phyloP scores from a whole-genome alignment of 2,797 vertebrate genomes.

The Aplochiton taeniatus region DNA sequence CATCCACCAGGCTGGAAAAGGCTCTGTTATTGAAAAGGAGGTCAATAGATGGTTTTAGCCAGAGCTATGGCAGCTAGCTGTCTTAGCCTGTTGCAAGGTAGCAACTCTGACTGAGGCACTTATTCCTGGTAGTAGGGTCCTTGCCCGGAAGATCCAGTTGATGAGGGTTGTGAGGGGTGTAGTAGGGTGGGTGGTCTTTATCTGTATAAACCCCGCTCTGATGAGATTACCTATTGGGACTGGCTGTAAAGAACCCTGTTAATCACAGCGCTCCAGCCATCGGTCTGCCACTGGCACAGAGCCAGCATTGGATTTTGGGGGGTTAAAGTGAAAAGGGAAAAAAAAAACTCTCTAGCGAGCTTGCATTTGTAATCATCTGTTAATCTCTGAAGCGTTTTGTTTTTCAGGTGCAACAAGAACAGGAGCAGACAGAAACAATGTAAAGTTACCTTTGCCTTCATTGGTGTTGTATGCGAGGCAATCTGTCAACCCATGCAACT shows the following conservation, averaged over 20 bases:
- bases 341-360: constrained; percentile 47
- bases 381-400: constrained; percentile 50
- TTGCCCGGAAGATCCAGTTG: constrained; percentile 10
- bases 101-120: constrained; percentile 48
- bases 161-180: constrained; percentile 19
- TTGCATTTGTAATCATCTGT: constrained; percentile 69
- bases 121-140: background rate
- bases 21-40: constrained; percentile 83
- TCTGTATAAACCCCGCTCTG: constrained; percentile 83
- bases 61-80: constrained; percentile 62
- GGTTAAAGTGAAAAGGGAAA: constrained; percentile 53
- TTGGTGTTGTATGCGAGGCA: constrained; percentile 18
- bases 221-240: constrained; percentile 83
- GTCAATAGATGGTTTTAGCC: constrained; percentile 86
- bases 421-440: constrained; percentile 35
- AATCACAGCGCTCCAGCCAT: constrained; percentile 85
- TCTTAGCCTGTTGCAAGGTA: constrained; percentile 70
- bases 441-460: constrained; percentile 25
- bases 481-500: constrained; percentile 30
- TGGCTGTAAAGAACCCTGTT: constrained; percentile 86
- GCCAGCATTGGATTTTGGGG: constrained; percentile 59
- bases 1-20: constrained; percentile 76
- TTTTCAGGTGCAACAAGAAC: constrained; percentile 54
- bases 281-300: constrained; percentile 78
- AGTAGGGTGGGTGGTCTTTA: constrained; percentile 76